Conservation (phyloP, 2,797 vertebrate genomes). For the Argyrosomus regius region DNA sequence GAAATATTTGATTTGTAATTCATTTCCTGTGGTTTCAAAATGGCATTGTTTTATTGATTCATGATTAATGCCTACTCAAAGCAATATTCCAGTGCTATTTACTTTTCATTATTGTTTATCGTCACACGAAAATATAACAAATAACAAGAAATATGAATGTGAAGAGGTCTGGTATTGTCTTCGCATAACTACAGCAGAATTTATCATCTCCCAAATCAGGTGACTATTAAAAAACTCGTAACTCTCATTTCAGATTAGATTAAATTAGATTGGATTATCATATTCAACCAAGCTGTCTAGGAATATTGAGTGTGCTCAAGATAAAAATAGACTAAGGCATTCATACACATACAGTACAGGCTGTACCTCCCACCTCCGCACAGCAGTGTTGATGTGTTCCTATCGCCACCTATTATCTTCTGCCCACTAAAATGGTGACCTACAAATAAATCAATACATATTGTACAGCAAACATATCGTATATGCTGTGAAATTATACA, state of each 20-base stretch:
- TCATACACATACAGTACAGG: conserved; percentile 41
- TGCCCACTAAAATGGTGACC: conserved; percentile 34
- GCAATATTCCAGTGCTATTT: conserved; percentile 2
- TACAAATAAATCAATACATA: conserved; percentile 46
- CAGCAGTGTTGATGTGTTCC: conserved; percentile 46
- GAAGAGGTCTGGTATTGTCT: conserved; percentile 31
- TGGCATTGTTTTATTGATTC: conserved; percentile 1
- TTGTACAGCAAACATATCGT: conserved; percentile 12
- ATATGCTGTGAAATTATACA: conserved; percentile 30
- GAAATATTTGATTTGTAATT: conserved; percentile 1
- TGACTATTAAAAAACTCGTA: conserved; percentile 54
- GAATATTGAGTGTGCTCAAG: conserved; percentile 53
- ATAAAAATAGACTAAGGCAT: conserved; percentile 58
- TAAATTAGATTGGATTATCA: conserved; percentile 48
- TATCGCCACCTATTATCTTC: conserved; percentile 31
- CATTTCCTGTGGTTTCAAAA: conserved; percentile 12
- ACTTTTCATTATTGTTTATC: conserved; percentile 25
- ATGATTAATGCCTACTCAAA: conserved; percentile 20
- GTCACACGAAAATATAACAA: conserved; percentile 18
- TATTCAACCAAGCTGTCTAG: conserved; percentile 51
- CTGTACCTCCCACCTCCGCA: conserved; percentile 51
- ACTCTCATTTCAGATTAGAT: conserved; percentile 54
- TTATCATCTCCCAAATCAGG: conserved; percentile 49
- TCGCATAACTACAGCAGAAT: conserved; percentile 24
- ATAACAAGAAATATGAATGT: not conserved